A percentile compares a stretch with the other conserved stretches of the same genome.
These are phyloP conservation scores for Hyles euphorbiae DNA, from an alignment of 1,140 invertebrate species.

Conservation along the genomic window DNA sequence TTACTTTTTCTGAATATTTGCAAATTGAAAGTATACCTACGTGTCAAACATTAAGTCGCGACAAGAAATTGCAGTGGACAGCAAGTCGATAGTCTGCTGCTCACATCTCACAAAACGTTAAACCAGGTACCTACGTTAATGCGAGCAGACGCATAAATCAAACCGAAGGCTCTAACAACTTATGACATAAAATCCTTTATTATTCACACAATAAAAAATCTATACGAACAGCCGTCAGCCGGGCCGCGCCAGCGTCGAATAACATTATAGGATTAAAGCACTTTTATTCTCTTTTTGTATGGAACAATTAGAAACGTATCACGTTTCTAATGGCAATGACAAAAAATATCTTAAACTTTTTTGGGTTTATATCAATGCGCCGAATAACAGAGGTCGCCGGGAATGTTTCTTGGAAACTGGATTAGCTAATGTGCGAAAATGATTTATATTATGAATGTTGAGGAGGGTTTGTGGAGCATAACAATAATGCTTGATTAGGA, in stretches of 20 bases:
- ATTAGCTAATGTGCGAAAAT: constrained; percentile 15
- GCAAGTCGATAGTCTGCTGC: too few species aligned
- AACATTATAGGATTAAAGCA: constrained; percentile 59
- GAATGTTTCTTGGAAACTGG: constrained; percentile 37
- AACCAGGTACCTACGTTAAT: constrained; percentile 48
- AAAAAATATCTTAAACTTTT: constrained; percentile 48
- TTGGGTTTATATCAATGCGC: constrained; percentile 24
- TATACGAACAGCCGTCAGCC: constrained; percentile 21
- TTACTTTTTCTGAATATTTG: too few species aligned
- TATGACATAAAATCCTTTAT: constrained; percentile 67
- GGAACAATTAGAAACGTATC: constrained; percentile 60
- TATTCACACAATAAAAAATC: constrained; percentile 40
- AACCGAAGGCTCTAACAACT: constrained; percentile 47
- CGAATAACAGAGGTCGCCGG: constrained; percentile 20
- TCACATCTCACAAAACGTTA: constrained; percentile 22
- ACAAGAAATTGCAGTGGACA: too few species aligned
- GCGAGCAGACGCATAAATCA: constrained; percentile 61
- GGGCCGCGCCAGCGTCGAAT: constrained; percentile 43
- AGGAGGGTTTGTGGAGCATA: constrained; percentile 3
- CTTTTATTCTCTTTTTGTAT: constrained; percentile 49
- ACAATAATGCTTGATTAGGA: constrained; percentile 6
- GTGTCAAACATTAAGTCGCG: too few species aligned
- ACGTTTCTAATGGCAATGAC: constrained; percentile 53
- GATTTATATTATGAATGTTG: constrained; percentile 3
- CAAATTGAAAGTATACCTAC: too few species aligned